These are phyloP conservation scores for Charadrius vociferus DNA, from an alignment of 2,113 vertebrate genomes.

Conservation along the genomic window DNA sequence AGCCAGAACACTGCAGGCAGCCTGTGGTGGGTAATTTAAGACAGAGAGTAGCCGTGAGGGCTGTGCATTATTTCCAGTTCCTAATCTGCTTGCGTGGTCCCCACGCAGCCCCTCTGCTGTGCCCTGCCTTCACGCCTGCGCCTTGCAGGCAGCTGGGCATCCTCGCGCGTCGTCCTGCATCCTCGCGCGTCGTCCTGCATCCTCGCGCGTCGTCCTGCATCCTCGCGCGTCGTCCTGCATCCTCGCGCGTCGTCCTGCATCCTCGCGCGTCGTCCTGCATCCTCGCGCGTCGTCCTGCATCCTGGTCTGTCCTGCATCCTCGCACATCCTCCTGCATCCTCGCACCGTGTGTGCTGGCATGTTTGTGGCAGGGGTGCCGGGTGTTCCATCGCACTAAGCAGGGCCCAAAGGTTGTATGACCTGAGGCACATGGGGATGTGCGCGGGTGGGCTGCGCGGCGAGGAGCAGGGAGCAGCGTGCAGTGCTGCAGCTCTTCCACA, in stretches of 20 bases:
- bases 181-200: background rate
- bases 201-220: too few relatives aligned
- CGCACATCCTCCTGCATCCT: background rate
- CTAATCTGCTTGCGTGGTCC: background rate
- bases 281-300: background rate
- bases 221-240: too few relatives aligned
- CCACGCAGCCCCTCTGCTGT: background rate
- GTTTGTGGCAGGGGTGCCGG: background rate
- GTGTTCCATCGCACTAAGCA: fast-evolving
- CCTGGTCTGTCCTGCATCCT: background rate
- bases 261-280: background rate
- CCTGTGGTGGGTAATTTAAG: background rate
- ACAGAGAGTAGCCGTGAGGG: background rate
- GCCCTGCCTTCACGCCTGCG: fast-evolving
- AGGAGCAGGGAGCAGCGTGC: background rate
- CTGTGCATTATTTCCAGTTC: background rate
- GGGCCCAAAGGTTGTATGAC: fast-evolving
- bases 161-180: background rate
- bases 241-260: background rate
- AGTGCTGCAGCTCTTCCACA: constrained; percentile 25
- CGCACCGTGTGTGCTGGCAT: fast-evolving
- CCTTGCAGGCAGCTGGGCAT: background rate
- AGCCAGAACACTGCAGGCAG: background rate
- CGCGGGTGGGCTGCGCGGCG: fast-evolving
- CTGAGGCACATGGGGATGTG: fast-evolving